Conservation (phyloP, 2,888 invertebrate genomes). For the Malthinus flaveolus region DNA sequence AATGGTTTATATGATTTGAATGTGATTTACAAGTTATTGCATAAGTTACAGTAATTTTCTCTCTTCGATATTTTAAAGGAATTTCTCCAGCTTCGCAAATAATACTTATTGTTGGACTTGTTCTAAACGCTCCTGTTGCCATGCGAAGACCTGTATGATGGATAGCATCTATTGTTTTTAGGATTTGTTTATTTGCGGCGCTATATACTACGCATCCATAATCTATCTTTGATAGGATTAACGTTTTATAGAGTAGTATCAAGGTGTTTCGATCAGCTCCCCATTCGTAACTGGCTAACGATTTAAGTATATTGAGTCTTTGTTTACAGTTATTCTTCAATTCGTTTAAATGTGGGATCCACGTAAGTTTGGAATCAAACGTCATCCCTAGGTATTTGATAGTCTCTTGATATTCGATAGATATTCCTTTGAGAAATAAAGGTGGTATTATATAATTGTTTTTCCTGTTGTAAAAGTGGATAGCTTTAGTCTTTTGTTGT, state of each 20-base stretch:
- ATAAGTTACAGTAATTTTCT: too few species aligned
- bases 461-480: too few species aligned
- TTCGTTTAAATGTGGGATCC: not conserved
- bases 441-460: too few species aligned
- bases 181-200: not conserved
- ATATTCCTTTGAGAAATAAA: too few species aligned
- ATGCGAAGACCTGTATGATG: not conserved
- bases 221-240: not conserved
- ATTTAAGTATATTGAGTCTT: not conserved
- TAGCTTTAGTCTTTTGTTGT: too few species aligned
- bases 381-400: not conserved
- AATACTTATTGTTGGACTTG: not conserved
- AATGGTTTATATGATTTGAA: too few species aligned
- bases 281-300: not conserved
- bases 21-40: too few species aligned
- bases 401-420: too few species aligned
- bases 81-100: not conserved
- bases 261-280: not conserved
- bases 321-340: not conserved
- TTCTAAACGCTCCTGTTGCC: not conserved
- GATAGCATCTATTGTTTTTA: not conserved
- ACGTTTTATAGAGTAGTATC: not conserved
- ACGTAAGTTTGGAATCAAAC: not conserved
- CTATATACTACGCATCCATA: not conserved
- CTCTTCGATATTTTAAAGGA: not conserved